These are phyloP conservation scores for Epirrita christyi DNA, from an alignment of 2,888 invertebrate species.

Conservation along the genomic window DNA sequence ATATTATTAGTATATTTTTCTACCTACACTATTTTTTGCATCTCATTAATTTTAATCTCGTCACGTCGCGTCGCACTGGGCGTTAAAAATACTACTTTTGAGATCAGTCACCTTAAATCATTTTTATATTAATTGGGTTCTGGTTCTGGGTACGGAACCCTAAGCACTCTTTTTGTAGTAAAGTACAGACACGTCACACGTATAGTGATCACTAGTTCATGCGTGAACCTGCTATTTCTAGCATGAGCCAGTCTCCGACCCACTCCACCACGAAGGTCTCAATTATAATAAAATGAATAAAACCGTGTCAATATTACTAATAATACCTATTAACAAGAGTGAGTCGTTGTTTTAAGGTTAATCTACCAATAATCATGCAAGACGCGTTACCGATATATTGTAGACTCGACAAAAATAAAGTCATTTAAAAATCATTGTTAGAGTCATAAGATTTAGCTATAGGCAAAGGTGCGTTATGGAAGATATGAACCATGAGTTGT, in stretches of 20 bases:
- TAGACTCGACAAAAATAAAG: background rate
- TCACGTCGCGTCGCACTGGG: too few species aligned
- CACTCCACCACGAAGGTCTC: background rate
- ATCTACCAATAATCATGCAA: conserved; percentile 5
- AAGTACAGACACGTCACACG: too few species aligned
- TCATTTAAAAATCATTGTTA: background rate
- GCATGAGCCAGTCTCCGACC: background rate
- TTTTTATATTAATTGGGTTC: too few species aligned
- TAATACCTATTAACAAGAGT: background rate
- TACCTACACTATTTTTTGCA: too few species aligned
- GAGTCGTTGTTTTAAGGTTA: background rate
- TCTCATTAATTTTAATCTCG: too few species aligned
- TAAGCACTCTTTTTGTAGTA: too few species aligned
- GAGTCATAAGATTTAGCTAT: conserved; percentile 2
- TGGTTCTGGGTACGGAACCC: too few species aligned
- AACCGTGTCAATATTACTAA: conserved; percentile 2
- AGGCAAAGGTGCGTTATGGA: conserved; percentile 3
- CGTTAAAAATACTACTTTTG: too few species aligned
- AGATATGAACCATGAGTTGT: too few species aligned
- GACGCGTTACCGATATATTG: conserved; percentile 24
- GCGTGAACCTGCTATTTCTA: too few species aligned
- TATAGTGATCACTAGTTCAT: background rate
- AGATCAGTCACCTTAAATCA: too few species aligned
- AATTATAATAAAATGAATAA: background rate
- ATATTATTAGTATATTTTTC: too few species aligned